Percentiles rank a stretch among this genome's conserved stretches.
Evolutionary conservation across 2,888 invertebrate species (phyloP).

Genomic region (Aphrophora alni): DNA sequence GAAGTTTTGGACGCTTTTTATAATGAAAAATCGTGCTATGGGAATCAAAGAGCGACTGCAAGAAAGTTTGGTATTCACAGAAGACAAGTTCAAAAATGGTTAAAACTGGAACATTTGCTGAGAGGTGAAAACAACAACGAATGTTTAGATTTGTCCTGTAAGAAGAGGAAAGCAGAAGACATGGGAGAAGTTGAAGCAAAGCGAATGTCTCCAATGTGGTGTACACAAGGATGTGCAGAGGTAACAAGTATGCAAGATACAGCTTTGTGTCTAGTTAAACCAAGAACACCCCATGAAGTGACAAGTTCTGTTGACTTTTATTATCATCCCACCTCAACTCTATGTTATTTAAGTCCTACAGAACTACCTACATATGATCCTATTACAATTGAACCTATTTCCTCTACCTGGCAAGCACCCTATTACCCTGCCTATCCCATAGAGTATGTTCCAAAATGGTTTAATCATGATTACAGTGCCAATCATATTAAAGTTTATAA

Average conservation of each 20-base stretch:
- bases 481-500: conserved; percentile 37
- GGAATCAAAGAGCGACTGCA: conserved; percentile 62
- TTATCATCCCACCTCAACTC: conserved; percentile 31
- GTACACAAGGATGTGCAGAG: conserved; percentile 23
- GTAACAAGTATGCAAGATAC: conserved; percentile 54
- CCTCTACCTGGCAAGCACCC: conserved; percentile 35
- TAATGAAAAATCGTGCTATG: conserved; percentile 57
- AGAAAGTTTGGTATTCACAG: conserved; percentile 61
- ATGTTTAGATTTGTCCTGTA: conserved; percentile 51
- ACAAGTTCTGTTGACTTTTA: conserved; percentile 41
- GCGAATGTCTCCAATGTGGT: conserved; percentile 30
- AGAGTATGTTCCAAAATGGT: conserved; percentile 36
- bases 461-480: conserved; percentile 34
- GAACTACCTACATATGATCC: conserved; percentile 37
- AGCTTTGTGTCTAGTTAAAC: conserved; percentile 59
- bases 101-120: conserved; percentile 58
- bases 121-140: conserved; percentile 53
- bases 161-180: conserved; percentile 52
- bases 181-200: conserved; percentile 37
- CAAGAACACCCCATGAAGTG: conserved; percentile 49
- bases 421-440: conserved; percentile 27
- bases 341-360: conserved; percentile 33
- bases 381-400: conserved; percentile 19
- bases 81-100: conserved; percentile 62
- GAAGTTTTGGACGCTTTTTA: conserved; percentile 61